A percentile compares a stretch with the other conserved stretches of the same genome.
These are phyloP conservation scores for Henicopernis longicauda DNA, from an alignment of 2,113 vertebrate species.

Conservation along the genomic window DNA sequence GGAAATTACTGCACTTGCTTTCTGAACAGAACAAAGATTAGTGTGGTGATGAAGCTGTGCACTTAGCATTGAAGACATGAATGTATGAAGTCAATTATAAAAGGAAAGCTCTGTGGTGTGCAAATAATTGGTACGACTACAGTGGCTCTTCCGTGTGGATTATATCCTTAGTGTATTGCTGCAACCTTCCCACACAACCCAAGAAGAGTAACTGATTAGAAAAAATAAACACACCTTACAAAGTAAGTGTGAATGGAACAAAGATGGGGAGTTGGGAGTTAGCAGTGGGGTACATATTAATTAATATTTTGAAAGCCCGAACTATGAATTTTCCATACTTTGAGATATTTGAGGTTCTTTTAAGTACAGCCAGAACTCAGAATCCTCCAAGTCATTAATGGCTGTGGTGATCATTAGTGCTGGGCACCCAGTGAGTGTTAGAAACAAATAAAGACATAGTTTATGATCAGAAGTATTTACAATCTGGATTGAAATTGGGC, in stretches of 20 bases:
- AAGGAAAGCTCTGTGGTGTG: not conserved
- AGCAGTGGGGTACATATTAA: slow-evolving; percentile 17
- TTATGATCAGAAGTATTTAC: not conserved
- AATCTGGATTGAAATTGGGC: not conserved
- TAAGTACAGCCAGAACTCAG: not conserved
- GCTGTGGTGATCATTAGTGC: slow-evolving; percentile 16
- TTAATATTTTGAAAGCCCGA: not conserved
- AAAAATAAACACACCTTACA: not conserved
- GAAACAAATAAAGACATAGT: not conserved
- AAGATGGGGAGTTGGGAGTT: not conserved
- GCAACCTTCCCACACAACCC: not conserved
- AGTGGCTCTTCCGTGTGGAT: not conserved
- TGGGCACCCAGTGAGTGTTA: not conserved
- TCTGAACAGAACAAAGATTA: slow-evolving; percentile 38
- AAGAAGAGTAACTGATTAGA: not conserved
- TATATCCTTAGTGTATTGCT: not conserved
- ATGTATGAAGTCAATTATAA: slow-evolving; percentile 51
- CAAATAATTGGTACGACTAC: slow-evolving; percentile 29
- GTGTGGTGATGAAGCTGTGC: slow-evolving; percentile 12
- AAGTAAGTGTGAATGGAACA: not conserved
- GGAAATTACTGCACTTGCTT: slow-evolving; percentile 31
- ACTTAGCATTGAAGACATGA: slow-evolving; percentile 5
- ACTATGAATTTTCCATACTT: not conserved
- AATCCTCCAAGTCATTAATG: not conserved
- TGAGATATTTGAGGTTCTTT: slow-evolving; percentile 6